Evolutionary conservation across 2,888 invertebrate species (phyloP).

Genomic region (Brassicogethes aeneus): DNA sequence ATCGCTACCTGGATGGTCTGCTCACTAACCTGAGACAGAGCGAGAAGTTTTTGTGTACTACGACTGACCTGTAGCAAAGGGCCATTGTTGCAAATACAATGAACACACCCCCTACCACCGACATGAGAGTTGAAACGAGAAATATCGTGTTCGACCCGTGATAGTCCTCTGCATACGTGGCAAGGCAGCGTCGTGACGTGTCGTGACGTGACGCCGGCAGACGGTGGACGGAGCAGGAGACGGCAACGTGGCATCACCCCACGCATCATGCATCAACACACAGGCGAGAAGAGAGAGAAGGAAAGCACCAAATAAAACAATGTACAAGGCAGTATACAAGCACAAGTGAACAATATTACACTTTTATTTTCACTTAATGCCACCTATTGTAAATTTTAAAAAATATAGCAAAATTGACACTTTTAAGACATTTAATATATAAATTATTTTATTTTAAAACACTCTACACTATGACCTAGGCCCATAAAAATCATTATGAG

Average conservation of each 20-base stretch:
- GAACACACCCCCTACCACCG: conserved; percentile 98
- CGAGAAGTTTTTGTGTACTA: conserved; percentile 98
- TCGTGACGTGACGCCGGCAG: conserved; percentile 1
- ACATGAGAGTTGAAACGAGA: conserved; percentile 96
- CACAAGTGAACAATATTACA: too few species aligned
- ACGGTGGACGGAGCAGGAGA: conserved; percentile 28
- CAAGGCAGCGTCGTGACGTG: background rate
- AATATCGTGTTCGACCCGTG: conserved; percentile 96
- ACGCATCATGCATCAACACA: conserved; percentile 48
- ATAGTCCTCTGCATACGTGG: conserved; percentile 79
- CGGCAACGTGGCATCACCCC: conserved; percentile 29
- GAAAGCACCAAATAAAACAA: conserved; percentile 46
- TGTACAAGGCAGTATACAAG: conserved; percentile 25
- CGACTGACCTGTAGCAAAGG: conserved; percentile 99
- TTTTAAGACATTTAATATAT: too few species aligned
- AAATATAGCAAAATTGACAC: too few species aligned
- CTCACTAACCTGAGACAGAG: conserved; percentile 97
- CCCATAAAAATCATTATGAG: too few species aligned
- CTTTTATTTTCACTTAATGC: too few species aligned
- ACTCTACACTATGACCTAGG: too few species aligned
- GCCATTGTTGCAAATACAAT: conserved; percentile 97
- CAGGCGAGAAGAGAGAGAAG: conserved; percentile 47
- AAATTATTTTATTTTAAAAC: too few species aligned
- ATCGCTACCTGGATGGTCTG: conserved; percentile 65
- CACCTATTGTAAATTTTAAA: too few species aligned